Base-by-base conservation (phyloP, 1,140 invertebrate species). In the Drosophila micromelanica region DNA sequence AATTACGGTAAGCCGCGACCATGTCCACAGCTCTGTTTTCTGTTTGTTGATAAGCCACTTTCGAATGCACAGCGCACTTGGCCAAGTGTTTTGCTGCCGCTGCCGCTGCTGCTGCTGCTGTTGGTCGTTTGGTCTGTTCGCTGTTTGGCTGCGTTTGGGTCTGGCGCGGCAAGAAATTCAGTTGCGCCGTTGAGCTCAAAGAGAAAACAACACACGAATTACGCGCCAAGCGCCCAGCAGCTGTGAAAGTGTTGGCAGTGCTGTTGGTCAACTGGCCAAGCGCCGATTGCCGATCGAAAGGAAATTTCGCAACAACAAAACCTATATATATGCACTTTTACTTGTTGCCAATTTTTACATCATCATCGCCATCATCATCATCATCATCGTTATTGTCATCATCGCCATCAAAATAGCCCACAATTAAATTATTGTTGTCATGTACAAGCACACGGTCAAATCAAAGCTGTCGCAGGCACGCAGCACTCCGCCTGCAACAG, bases 11-110 rank as follows among this genome's bases (percentile, higher is more conserved):
- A 77, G 75, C 64, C 35, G 57, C 68, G 61, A 76, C 80, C 80
- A 84, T 76, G 80, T 81, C 63, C 63, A 72, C 67, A 13, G 59
- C 59, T 63, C 74, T 60, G 51, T 71, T 78, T 86, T 63, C 74
- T 60, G 51, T 71, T 78, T 86, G 81, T 85, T 77, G 81, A 87
- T 86, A 87, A 86, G 82, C 82, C 82, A 86, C 82, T 86, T 86
- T 86, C 84, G 84, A 86, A 86, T 86, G 82, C 82, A 89, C 78
- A 86, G 76, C 74, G 68, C 74, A 80, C 68, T 86, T 86, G 62
- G 71, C 67, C 51, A 43, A 45, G 30, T 60, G 42, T 32, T 49
- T 49, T 42, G 51, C 38, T 61, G 37, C 48, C 13, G 48, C 27
- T 27, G 46, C 23, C 13, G 46, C 6, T 52, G 30, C 5, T 42